Conservation (phyloP, 2,888 invertebrate species). For the Chloromyia formosa region DNA sequence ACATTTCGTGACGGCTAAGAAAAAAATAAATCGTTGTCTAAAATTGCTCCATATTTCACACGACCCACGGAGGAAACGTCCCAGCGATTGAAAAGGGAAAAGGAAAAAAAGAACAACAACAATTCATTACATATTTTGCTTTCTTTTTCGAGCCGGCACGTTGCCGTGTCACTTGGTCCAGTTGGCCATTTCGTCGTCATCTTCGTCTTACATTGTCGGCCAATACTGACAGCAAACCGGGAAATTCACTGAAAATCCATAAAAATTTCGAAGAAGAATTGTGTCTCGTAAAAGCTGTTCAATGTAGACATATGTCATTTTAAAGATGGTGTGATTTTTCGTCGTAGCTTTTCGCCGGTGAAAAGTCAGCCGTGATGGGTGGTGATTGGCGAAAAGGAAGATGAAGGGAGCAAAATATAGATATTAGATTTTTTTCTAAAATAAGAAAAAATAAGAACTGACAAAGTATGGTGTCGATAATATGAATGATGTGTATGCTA, state of each 20-base stretch:
- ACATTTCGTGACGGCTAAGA: not conserved
- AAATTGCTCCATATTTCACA: slow-evolving; percentile 33
- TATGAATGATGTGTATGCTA: slow-evolving; percentile 11
- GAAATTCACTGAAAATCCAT: slow-evolving; percentile 32
- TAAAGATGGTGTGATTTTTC: slow-evolving; percentile 32
- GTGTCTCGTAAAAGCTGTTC: slow-evolving; percentile 38
- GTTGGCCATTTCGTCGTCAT: not conserved
- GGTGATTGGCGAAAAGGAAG: too few species aligned
- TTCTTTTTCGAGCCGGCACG: slow-evolving; percentile 2
- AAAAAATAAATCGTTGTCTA: slow-evolving; percentile 18
- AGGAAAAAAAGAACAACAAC: not conserved
- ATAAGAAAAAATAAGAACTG: not conserved
- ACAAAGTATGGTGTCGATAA: slow-evolving; percentile 23
- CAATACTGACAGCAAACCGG: not conserved
- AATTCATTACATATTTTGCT: not conserved
- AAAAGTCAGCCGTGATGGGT: too few species aligned
- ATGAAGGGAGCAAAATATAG: slow-evolving; percentile 13
- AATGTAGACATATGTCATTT: slow-evolving; percentile 35
- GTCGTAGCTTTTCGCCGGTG: not conserved
- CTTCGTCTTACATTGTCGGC: too few species aligned
- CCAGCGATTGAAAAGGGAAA: not conserved
- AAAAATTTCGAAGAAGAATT: slow-evolving; percentile 39
- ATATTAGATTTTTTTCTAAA: slow-evolving; percentile 3
- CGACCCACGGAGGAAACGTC: not conserved
- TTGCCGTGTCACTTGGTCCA: not conserved